A percentile compares a stretch with the other conserved stretches of the same genome.
Evolutionary conservation across 1,140 invertebrate genomes (phyloP).

Genomic region (Achroia grisella): DNA sequence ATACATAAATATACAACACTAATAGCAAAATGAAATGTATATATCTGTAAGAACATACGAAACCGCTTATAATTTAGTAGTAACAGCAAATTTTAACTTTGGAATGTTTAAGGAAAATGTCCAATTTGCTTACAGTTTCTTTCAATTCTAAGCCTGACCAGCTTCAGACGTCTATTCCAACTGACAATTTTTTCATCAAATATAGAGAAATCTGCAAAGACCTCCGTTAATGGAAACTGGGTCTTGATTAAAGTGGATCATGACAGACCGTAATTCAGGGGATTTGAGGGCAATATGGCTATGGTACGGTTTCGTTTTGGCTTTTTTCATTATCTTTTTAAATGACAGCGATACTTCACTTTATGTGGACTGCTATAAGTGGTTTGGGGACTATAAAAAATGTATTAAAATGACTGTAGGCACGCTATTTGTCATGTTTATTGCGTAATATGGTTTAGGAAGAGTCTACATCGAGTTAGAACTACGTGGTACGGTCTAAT

Average conservation of each 20-base stretch:
- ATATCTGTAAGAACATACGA: no score
- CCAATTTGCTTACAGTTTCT: background rate
- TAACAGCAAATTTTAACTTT: no score
- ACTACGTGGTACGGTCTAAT: no score
- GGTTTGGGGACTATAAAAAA: background rate
- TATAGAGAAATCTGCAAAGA: background rate
- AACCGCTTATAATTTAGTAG: no score
- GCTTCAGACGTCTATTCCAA: background rate
- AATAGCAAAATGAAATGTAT: no score
- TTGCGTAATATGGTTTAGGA: no score
- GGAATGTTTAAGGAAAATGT: background rate
- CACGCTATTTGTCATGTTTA: no score
- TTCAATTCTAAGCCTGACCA: background rate
- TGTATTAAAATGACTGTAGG: background rate
- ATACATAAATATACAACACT: no score
- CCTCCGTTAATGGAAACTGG: background rate
- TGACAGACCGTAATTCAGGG: constrained; percentile 1
- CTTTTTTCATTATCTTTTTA: background rate
- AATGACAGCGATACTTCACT: background rate
- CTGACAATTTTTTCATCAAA: background rate
- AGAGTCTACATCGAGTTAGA: no score
- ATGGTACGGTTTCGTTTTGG: background rate
- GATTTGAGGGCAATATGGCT: background rate
- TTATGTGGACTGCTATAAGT: background rate
- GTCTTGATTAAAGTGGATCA: constrained; percentile 3